A percentile compares a stretch with the other conserved stretches of the same genome.
Conservation (phyloP, 2,888 invertebrate genomes). For the Zelleria hepariella region DNA sequence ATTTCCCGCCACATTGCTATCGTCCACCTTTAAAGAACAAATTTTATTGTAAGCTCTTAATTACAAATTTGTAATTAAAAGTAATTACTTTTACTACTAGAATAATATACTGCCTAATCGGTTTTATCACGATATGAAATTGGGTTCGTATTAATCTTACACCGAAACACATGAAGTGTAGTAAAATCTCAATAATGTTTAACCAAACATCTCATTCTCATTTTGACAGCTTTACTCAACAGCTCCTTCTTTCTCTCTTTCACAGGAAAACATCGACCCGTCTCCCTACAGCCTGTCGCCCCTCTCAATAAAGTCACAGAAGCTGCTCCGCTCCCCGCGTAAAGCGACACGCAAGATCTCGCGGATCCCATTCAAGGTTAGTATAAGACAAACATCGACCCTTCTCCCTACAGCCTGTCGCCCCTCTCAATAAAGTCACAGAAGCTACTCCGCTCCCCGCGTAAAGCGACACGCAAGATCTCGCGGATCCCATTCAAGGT, state of each 20-base stretch:
- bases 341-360: slow-evolving; percentile 99
- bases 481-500: slow-evolving; percentile 98
- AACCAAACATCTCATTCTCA: no score
- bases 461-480: slow-evolving; percentile 98
- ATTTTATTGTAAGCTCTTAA: no score
- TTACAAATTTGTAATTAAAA: no score
- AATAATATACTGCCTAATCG: no score
- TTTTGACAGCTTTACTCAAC: no score
- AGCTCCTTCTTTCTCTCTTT: slow-evolving; percentile 32
- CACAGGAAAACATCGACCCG: slow-evolving; percentile 83
- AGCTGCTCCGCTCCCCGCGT: slow-evolving; percentile 92
- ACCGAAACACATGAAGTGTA: no score
- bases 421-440: slow-evolving; percentile 97
- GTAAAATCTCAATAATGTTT: no score
- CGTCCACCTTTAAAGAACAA: no score
- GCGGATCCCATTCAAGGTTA: slow-evolving; percentile 95
- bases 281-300: slow-evolving; percentile 96
- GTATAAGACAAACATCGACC: slow-evolving; percentile 82
- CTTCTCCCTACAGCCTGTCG: slow-evolving; percentile 93
- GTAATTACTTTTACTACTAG: no score
- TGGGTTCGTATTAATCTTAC: no score
- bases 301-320: slow-evolving; percentile 95
- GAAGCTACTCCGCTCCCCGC: slow-evolving; percentile 91
- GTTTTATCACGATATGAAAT: no score
- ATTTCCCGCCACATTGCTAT: no score